Evolutionary conservation across 2,113 vertebrate genomes (phyloP).

Genomic region (Hippocampus guttulatus): DNA sequence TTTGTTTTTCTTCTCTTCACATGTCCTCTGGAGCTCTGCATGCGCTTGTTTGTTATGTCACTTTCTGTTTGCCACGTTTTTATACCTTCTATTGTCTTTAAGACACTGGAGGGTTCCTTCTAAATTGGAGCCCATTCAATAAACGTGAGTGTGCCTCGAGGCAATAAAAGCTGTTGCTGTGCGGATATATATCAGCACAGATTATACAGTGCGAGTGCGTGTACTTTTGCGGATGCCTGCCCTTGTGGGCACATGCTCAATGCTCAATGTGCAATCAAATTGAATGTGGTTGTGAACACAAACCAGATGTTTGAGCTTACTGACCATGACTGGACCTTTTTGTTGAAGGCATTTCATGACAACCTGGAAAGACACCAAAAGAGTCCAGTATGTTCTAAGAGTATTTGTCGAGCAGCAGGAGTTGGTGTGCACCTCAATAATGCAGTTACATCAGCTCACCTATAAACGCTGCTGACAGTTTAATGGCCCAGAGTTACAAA

Average conservation of each 20-base stretch:
- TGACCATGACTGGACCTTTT: neutral
- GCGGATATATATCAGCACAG: conserved; percentile 44
- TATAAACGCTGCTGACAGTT: conserved; percentile 2
- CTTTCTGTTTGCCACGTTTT: conserved; percentile 23
- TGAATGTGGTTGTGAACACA: neutral
- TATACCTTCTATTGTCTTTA: conserved; percentile 46
- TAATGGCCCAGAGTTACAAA: neutral
- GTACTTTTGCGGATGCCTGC: conserved; percentile 7
- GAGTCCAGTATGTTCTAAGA: neutral
- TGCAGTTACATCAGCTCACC: neutral
- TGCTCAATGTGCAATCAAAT: conserved; percentile 1
- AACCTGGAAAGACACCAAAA: neutral
- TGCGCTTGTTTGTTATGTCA: neutral
- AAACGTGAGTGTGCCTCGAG: conserved; percentile 27
- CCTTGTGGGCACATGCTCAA: neutral
- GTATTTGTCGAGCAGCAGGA: conserved; percentile 1
- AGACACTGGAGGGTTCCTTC: conserved; percentile 41
- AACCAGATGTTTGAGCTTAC: neutral
- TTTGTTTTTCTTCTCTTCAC: neutral
- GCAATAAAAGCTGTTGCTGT: conserved; percentile 28
- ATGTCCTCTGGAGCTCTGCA: conserved; percentile 9
- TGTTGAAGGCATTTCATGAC: neutral
- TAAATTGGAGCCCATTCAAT: conserved; percentile 57
- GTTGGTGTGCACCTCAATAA: neutral
- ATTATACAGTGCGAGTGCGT: conserved; percentile 41